phyloP scores from a whole-genome alignment of 2,888 invertebrate species.

The Spisula subtruncata region DNA sequence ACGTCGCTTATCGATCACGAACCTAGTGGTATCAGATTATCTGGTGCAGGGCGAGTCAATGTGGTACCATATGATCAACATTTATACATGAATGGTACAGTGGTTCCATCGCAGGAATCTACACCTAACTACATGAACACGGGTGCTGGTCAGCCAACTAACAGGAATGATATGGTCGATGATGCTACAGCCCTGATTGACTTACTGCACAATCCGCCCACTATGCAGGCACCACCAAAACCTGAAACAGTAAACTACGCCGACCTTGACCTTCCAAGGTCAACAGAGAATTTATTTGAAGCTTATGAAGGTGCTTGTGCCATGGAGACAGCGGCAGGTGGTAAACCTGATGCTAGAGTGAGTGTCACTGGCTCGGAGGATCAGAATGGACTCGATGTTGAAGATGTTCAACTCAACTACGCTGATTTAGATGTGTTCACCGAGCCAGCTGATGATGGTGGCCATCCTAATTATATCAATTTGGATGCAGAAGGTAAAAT shows the following conservation, averaged over 20 bases:
- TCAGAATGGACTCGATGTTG: slow-evolving; percentile 55
- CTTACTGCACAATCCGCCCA: slow-evolving; percentile 78
- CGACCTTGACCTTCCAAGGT: slow-evolving; percentile 91
- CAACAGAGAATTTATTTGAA: slow-evolving; percentile 78
- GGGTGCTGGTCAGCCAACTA: slow-evolving; percentile 41
- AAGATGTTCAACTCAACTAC: slow-evolving; percentile 69
- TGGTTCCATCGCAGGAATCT: slow-evolving; percentile 50
- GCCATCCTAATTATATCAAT: slow-evolving; percentile 79
- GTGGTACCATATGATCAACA: slow-evolving; percentile 70
- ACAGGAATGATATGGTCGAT: slow-evolving; percentile 68
- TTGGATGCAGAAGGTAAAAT: slow-evolving; percentile 74
- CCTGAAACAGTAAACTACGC: slow-evolving; percentile 91
- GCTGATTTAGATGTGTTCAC: slow-evolving; percentile 79
- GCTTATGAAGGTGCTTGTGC: slow-evolving; percentile 62
- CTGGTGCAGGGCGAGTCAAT: slow-evolving; percentile 62
- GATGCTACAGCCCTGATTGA: slow-evolving; percentile 79
- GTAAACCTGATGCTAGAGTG: slow-evolving; percentile 19
- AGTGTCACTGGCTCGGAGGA: slow-evolving; percentile 35
- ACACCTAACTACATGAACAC: slow-evolving; percentile 81
- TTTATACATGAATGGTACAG: slow-evolving; percentile 64
- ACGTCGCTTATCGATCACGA: slow-evolving; percentile 74
- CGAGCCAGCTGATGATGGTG: slow-evolving; percentile 64
- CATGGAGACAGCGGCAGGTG: slow-evolving; percentile 30
- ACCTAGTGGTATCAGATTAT: slow-evolving; percentile 61
- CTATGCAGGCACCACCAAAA: slow-evolving; percentile 61